These are phyloP conservation scores for Heliornis fulica DNA, from an alignment of 2,113 vertebrate genomes.

Conservation along the genomic window DNA sequence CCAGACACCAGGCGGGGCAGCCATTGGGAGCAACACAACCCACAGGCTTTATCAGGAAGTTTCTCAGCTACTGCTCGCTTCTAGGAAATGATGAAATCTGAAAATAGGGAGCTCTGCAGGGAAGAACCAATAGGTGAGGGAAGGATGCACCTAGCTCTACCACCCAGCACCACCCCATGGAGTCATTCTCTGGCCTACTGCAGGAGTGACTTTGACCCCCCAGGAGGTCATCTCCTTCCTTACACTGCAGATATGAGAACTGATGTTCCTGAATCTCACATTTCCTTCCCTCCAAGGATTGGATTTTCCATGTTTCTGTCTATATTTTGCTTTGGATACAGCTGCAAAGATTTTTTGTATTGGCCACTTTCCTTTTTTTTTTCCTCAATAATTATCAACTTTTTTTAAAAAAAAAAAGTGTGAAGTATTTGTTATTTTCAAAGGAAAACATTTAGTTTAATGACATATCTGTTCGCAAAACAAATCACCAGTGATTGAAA, in stretches of 20 bases:
- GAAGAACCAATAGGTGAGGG: neutral
- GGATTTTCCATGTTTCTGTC: neutral
- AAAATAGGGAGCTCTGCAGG: neutral
- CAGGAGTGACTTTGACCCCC: neutral
- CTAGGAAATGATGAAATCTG: neutral
- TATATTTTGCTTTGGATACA: neutral
- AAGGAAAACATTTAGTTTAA: constrained; percentile 9
- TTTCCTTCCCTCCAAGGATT: neutral
- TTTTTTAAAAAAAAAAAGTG: neutral
- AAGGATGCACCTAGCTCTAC: neutral
- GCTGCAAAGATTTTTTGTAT: neutral
- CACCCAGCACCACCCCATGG: neutral
- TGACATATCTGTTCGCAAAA: constrained; percentile 13
- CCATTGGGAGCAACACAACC: neutral
- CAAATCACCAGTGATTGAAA: constrained; percentile 15
- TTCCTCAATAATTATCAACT: neutral
- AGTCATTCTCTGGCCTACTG: neutral
- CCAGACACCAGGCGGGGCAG: neutral
- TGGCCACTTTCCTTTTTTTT: neutral
- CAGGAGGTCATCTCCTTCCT: neutral
- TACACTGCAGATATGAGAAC: neutral
- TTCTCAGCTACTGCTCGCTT: neutral
- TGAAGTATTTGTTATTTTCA: neutral
- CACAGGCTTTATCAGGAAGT: neutral
- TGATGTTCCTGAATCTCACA: neutral